Base-by-base conservation (phyloP, 1,140 invertebrate species). In the Parapsyche elsis region DNA sequence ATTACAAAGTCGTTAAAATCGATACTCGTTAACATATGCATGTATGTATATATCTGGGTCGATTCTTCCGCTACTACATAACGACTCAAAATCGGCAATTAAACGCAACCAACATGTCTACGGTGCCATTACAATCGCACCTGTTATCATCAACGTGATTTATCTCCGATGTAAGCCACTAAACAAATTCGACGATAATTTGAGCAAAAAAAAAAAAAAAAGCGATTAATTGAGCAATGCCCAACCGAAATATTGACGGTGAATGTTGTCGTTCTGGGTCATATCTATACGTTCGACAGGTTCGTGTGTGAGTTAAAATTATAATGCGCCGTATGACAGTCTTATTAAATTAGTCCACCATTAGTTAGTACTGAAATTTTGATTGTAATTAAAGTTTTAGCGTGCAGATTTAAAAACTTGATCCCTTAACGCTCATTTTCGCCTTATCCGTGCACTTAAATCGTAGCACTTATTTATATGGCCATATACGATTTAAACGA, bases 181-280 rank as follows among this genome's bases (percentile, higher is more conserved):
- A 26, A 53, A 12, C 64, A 14, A 67, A 67, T 67, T 67, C 21
- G 9, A 24, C 21, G 24, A 67, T 67, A 67, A 67, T 67, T 14
- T 23, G 21, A 67, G 24, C 64, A 24, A 24, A 67, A 61, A 30
- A 67, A 23, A 67, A 26, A 67, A 4, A 2, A 61, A 21, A 61
- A n/a, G 19, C 4, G n/a, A 7, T 5, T 23, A 10, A 67, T 67
- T 67, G 64, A 21, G 21, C 64, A 67, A 67, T 67, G 9, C 57
- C n/a, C 9, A 9, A 19, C 57, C 16, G 57, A 61, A 53, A 26
- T 26, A 26, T 26, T 67, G 24, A 14, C 24, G 64, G 64, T 67
- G 64, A 67, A 67, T 67, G 64, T 67, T 67, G 64, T 67, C 64
- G 24, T 67, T 67, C 64, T 67, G 64, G 64, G 64, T 67, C 64